A percentile compares a stretch with the other conserved stretches of the same genome.
Evolutionary conservation across 2,888 invertebrate species (phyloP).

Genomic region (Lasioglossum morio): DNA sequence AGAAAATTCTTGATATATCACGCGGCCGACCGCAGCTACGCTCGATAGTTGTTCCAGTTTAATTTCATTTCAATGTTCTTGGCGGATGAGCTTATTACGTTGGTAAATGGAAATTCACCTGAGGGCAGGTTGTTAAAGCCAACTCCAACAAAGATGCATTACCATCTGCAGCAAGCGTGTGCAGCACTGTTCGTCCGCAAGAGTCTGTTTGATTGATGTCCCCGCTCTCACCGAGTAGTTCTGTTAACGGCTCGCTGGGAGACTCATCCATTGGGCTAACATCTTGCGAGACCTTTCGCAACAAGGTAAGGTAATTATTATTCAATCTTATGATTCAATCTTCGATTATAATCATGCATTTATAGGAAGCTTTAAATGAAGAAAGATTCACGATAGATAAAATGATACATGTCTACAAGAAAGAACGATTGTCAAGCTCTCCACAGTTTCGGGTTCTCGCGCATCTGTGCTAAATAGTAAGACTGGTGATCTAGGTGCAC

Average conservation of each 20-base stretch:
- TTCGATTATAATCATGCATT: neutral
- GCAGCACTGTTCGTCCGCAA: constrained; percentile 90
- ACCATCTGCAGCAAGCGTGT: constrained; percentile 91
- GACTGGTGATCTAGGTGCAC: too few relatives aligned
- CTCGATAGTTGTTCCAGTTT: neutral
- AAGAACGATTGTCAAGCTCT: neutral
- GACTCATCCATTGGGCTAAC: constrained; percentile 83
- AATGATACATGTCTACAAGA: neutral
- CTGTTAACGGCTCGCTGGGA: constrained; percentile 84
- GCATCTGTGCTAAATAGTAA: neutral
- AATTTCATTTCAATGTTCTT: neutral
- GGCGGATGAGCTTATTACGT: constrained; percentile 14
- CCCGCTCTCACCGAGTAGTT: constrained; percentile 84
- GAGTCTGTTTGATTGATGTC: constrained; percentile 86
- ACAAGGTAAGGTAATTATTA: neutral
- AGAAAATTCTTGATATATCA: neutral
- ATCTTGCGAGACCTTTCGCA: constrained; percentile 81
- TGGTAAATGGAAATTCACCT: constrained; percentile 75
- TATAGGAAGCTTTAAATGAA: neutral
- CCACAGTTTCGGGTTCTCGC: neutral
- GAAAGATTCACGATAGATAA: neutral
- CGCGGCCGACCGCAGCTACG: neutral
- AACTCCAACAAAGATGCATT: constrained; percentile 89
- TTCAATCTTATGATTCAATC: neutral
- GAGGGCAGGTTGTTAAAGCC: constrained; percentile 87